These are phyloP conservation scores for Drosophila biarmipes DNA, from an alignment of 1,140 invertebrate species.

Conservation along the genomic window DNA sequence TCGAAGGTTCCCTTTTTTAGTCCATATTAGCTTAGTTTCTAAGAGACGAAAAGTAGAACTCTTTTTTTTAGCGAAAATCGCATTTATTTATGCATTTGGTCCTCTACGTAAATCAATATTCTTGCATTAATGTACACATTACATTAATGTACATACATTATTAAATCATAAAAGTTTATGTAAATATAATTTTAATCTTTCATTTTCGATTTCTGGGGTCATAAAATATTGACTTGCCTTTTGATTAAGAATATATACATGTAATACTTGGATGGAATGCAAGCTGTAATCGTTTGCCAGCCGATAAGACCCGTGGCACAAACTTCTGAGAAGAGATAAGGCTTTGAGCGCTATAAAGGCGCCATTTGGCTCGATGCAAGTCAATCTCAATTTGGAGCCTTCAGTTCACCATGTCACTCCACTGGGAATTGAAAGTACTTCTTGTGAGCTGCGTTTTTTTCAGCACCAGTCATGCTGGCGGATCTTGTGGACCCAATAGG, in stretches of 20 bases:
- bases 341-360: neutral
- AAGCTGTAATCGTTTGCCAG: neutral
- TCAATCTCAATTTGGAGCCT: neutral
- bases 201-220: neutral
- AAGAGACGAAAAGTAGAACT: too few species aligned
- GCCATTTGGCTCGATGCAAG: too few species aligned
- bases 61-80: too few species aligned
- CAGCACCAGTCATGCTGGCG: neutral
- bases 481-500: neutral
- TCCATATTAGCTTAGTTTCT: neutral
- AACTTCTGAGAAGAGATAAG: conserved; percentile 1
- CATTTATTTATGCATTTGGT: neutral
- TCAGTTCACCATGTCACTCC: neutral
- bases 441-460: neutral
- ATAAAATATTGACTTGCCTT: neutral
- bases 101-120: neutral
- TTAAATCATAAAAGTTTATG: too few species aligned
- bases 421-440: neutral
- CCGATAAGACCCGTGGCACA: neutral
- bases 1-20: neutral
- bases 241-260: neutral
- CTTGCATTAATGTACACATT: neutral
- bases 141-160: too few species aligned
- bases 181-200: neutral
- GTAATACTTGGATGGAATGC: neutral